Conservation (phyloP, 1,140 invertebrate genomes). For the Neodiprion pinetum region DNA sequence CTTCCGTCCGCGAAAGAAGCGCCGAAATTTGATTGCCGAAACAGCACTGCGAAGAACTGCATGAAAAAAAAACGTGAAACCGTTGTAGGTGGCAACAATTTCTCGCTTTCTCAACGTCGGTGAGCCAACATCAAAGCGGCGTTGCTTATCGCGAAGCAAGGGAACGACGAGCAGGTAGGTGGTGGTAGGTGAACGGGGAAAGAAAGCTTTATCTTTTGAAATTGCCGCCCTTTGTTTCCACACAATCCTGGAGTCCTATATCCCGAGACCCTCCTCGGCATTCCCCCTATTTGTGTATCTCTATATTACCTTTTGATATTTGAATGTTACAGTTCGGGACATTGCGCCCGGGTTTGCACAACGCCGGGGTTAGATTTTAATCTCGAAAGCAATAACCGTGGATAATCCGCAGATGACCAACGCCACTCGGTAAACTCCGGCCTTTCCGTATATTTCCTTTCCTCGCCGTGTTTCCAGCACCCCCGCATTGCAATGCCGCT, state of each 20-base stretch:
- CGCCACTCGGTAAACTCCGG: not conserved
- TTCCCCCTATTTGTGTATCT: not conserved
- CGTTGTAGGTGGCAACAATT: not conserved
- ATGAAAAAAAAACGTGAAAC: not conserved
- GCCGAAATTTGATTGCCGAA: too few relatives aligned
- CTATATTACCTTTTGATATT: not conserved
- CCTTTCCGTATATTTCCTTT: not conserved
- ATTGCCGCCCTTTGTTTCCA: constrained; percentile 1
- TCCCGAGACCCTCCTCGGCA: not conserved
- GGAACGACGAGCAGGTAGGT: not conserved
- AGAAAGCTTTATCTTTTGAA: constrained; percentile 7
- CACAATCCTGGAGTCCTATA: constrained; percentile 1
- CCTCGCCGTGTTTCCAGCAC: too few relatives aligned
- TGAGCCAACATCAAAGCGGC: not conserved
- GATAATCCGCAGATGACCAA: constrained; percentile 5
- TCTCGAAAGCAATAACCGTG: constrained; percentile 1
- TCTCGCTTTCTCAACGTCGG: not conserved
- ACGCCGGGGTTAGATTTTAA: not conserved
- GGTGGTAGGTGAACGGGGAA: not conserved
- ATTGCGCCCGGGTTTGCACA: not conserved
- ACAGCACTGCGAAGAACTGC: too few relatives aligned
- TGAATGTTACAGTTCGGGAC: not conserved
- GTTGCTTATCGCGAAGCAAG: not conserved
- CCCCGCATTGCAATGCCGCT: too few relatives aligned
- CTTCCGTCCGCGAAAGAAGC: too few relatives aligned